phyloP scores from a whole-genome alignment of 2,113 vertebrate genomes.

The Cyanistes caeruleus region DNA sequence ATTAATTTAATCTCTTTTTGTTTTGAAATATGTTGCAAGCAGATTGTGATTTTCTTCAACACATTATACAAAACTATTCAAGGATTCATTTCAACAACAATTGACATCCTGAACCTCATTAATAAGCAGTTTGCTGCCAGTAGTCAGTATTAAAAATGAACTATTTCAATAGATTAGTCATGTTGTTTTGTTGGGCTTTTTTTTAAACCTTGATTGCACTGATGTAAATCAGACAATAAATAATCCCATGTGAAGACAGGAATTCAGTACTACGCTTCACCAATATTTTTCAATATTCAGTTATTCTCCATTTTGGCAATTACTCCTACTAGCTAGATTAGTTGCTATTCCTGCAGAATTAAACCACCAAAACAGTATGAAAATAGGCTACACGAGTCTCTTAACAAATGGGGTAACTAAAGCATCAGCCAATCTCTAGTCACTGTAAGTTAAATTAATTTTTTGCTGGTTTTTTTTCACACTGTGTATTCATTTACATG shows the following conservation, averaged over 20 bases:
- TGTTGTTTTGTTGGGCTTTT: neutral
- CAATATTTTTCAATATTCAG: neutral
- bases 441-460: neutral
- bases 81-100: constrained; percentile 14
- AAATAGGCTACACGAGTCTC: neutral
- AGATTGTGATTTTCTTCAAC: constrained; percentile 15
- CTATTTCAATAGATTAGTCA: neutral
- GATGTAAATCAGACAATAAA: constrained; percentile 3
- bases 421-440: neutral
- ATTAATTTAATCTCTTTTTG: constrained; percentile 4
- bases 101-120: neutral
- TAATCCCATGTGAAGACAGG: neutral
- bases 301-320: neutral
- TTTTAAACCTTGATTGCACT: neutral
- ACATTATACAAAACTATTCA: constrained; percentile 3
- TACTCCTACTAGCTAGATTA: neutral
- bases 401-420: neutral
- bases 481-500: neutral
- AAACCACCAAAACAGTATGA: neutral
- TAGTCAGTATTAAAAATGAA: neutral
- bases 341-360: neutral
- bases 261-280: neutral
- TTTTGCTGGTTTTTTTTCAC: neutral
- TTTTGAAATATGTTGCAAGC: constrained; percentile 5
- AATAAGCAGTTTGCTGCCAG: neutral